Base-by-base conservation (phyloP, 2,888 invertebrate species). In the Epiblema foenella region DNA sequence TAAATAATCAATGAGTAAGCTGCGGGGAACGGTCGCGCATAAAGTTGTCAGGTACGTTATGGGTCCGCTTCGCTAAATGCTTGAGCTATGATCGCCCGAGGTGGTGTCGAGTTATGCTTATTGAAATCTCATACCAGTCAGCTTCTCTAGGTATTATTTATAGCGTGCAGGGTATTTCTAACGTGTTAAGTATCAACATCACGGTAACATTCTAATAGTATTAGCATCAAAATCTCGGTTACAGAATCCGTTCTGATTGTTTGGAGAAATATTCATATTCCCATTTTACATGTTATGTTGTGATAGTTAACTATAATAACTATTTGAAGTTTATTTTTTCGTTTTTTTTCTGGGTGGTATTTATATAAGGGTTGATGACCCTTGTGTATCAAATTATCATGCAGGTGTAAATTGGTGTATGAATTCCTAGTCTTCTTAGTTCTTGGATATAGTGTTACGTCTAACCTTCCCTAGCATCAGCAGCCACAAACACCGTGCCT, bases 31-130 rank as follows among this genome's bases (percentile, higher is more conserved):
- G 49, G 10, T 33, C 46, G 11, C 3, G 39, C 52, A 57, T 69
- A 65, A 69, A 64, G 52, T 59, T 65, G 58, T 58, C 52, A 52
- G 17, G 63, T 52, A 63, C 37, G 51, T 64, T 64, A 46, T 39
- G 52, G 51, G 29, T 42, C 29, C 37, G 68, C 46, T 49, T 24
- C 39, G 46, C 46, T 64, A 56, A 62, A 60, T 57, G 57, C 10
- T 57, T 58, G 51, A 64, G 57, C 49, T 68, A 68, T 59, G 51
- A 52, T 59, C 10, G 59, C 68, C 39, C 17, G 52, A 39, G 59
- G 59, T 17, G 52, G 15, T 59, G 37, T 54, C 64, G 64, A 64
- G 64, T 52, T 64, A 64, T 54, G 54, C 64, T 37, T 64, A 64
- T 64, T 64, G 64, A 64, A 64, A 54, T 37, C 52, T 64, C 64